A percentile compares a stretch with the other conserved stretches of the same genome.
Evolutionary conservation across 2,888 invertebrate species (phyloP).

Genomic region (Nephrotoma appendiculata): DNA sequence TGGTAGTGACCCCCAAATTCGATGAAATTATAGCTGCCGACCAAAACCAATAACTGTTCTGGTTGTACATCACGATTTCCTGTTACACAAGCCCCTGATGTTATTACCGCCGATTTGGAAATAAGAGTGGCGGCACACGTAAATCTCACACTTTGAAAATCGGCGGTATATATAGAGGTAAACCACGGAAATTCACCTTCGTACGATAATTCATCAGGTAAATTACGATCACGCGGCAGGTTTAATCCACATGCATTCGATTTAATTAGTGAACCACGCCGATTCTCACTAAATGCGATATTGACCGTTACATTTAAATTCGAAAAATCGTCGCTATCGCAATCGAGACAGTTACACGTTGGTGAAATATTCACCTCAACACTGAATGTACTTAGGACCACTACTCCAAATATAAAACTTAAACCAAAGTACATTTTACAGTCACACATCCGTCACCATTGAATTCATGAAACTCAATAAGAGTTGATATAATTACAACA

Average conservation of each 20-base stretch:
- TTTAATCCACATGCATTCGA: background rate
- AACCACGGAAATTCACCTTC: conserved; percentile 35
- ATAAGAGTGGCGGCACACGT: conserved; percentile 30
- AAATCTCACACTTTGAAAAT: conserved; percentile 13
- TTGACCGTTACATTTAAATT: background rate
- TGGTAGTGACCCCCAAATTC: conserved; percentile 24
- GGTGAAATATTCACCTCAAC: background rate
- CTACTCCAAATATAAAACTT: no score
- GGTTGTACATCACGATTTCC: conserved; percentile 20
- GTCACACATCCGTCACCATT: no score
- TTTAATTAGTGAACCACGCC: background rate
- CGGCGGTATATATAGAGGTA: conserved; percentile 19
- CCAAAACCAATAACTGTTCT: conserved; percentile 22
- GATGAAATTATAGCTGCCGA: conserved; percentile 28
- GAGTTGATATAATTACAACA: no score
- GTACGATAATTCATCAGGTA: conserved; percentile 15
- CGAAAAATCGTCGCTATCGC: background rate
- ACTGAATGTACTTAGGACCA: background rate
- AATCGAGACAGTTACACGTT: background rate
- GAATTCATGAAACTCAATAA: no score
- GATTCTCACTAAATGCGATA: background rate
- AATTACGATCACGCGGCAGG: background rate
- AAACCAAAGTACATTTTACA: no score
- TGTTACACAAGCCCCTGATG: conserved; percentile 21
- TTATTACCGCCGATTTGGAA: conserved; percentile 23